Evolutionary conservation across 2,113 vertebrate species (phyloP).

Genomic region (Abramis brama): DNA sequence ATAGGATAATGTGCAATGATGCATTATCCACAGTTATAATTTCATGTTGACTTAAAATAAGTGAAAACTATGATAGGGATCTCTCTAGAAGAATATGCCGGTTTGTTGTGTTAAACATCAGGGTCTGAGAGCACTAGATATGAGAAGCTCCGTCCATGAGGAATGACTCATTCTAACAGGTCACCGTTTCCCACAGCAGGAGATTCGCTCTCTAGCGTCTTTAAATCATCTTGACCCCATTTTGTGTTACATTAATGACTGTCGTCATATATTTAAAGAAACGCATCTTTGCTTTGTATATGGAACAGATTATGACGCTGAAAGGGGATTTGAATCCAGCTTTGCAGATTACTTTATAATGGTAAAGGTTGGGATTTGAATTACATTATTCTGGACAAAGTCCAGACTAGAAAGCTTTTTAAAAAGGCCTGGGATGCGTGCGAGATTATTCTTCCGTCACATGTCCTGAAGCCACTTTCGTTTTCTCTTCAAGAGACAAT

Average conservation of each 20-base stretch:
- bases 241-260: conserved; percentile 2
- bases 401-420: conserved; percentile 23
- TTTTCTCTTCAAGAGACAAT: not conserved
- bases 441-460: not conserved
- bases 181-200: not conserved
- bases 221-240: conserved; percentile 14
- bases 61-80: too few relatives aligned
- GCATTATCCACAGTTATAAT: too few relatives aligned
- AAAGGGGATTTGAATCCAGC: conserved; percentile 19
- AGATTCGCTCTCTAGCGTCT: not conserved
- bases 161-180: not conserved
- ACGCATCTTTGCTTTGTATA: not conserved
- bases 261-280: conserved; percentile 18
- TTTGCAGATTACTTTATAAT: conserved; percentile 20
- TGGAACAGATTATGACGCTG: conserved; percentile 13
- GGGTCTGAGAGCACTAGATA: not conserved
- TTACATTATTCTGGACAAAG: not conserved
- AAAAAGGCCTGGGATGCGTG: not conserved
- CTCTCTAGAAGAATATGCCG: too few relatives aligned
- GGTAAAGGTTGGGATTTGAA: not conserved
- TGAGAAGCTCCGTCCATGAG: not conserved
- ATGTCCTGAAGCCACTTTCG: not conserved
- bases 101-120: too few relatives aligned
- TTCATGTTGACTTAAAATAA: too few relatives aligned
- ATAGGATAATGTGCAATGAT: too few relatives aligned